Conservation (phyloP, 2,113 vertebrate genomes). For the Glaucomys volans region DNA sequence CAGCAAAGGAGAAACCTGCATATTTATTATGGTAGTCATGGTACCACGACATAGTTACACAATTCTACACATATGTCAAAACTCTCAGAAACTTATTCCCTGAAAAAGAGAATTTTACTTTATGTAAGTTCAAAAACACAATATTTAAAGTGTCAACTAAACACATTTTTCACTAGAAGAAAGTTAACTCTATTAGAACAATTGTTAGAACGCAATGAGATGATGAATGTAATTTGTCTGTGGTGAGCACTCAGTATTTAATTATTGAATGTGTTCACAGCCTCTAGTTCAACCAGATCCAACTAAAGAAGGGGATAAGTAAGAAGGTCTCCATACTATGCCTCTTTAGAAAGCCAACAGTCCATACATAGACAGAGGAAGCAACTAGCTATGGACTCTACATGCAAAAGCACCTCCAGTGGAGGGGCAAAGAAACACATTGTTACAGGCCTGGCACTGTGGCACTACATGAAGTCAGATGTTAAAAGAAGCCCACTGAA, state of each 20-base stretch:
- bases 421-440: neutral
- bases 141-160: neutral
- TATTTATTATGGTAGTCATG: neutral
- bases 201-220: neutral
- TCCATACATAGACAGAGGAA: neutral
- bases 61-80: neutral
- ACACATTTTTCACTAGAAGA: constrained; percentile 6
- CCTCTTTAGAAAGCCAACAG: neutral
- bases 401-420: neutral
- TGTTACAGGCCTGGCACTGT: neutral
- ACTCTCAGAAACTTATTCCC: neutral
- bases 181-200: neutral
- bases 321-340: neutral
- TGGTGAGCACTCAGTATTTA: neutral
- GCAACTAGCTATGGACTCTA: neutral
- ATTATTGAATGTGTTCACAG: neutral
- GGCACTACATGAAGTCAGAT: neutral
- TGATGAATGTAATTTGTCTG: neutral
- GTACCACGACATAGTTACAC: neutral
- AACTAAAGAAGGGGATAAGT: neutral
- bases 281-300: too few relatives aligned
- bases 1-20: neutral
- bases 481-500: neutral
- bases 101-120: neutral
- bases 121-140: neutral